phyloP scores from a whole-genome alignment of 2,888 invertebrate genomes.

The Odontothrips loti region DNA sequence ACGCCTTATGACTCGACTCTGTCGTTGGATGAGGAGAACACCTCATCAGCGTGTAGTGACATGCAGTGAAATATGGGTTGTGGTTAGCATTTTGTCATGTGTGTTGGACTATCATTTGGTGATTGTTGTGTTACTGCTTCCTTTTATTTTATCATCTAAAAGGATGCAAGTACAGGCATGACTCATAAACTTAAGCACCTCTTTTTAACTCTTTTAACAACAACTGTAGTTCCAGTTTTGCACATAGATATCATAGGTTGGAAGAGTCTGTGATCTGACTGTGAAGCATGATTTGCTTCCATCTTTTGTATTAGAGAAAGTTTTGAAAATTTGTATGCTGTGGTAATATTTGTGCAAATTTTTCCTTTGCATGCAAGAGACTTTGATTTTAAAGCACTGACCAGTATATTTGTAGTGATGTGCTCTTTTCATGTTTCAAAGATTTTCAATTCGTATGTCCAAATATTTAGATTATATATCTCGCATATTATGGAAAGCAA shows the following conservation, averaged over 20 bases:
- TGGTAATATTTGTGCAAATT: not conserved
- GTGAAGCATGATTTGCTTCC: conserved; percentile 14
- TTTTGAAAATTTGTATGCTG: not conserved
- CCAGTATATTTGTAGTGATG: too few relatives aligned
- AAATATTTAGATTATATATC: too few relatives aligned
- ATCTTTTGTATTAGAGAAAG: not conserved
- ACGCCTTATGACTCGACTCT: conserved; percentile 12
- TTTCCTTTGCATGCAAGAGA: not conserved
- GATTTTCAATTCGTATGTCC: too few relatives aligned
- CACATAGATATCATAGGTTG: not conserved
- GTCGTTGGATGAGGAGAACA: conserved; percentile 3
- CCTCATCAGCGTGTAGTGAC: conserved; percentile 10
- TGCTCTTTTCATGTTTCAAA: too few relatives aligned
- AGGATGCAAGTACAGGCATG: not conserved
- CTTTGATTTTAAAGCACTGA: not conserved
- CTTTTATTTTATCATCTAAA: not conserved
- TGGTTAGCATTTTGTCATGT: not conserved
- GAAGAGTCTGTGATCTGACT: conserved; percentile 24
- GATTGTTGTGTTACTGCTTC: not conserved
- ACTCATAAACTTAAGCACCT: not conserved
- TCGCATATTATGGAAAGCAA: not conserved
- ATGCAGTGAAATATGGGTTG: conserved; percentile 2
- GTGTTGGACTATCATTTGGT: not conserved
- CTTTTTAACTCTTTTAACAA: not conserved
- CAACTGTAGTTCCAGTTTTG: not conserved